A percentile compares a stretch with the other conserved stretches of the same genome.
These are phyloP conservation scores for Protomyctophum bolini DNA, from an alignment of 2,113 vertebrate genomes.

Conservation along the genomic window DNA sequence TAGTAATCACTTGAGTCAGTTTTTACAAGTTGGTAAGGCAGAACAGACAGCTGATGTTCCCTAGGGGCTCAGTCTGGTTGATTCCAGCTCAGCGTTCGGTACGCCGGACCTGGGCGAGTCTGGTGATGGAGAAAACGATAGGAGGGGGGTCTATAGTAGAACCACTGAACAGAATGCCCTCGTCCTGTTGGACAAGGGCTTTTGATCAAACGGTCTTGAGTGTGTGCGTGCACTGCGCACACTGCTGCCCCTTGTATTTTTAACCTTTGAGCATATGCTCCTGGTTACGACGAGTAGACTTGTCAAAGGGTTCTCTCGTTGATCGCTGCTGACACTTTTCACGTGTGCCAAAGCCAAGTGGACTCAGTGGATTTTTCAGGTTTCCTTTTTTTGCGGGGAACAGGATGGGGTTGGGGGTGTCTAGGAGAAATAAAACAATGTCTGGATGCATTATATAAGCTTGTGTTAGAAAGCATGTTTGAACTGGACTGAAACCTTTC, in stretches of 20 bases:
- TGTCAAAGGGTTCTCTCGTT: conserved; percentile 39
- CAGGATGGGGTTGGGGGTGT: background rate
- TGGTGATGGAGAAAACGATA: conserved; percentile 15
- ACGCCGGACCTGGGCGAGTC: conserved; percentile 31
- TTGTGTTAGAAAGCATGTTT: conserved; percentile 1
- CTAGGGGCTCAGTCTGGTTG: conserved; percentile 11
- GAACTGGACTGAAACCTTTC: background rate
- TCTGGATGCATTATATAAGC: conserved; percentile 24
- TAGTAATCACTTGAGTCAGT: too few species aligned
- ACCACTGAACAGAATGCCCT: conserved; percentile 10
- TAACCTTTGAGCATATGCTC: conserved; percentile 40
- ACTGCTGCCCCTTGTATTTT: background rate
- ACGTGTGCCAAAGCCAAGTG: conserved; percentile 35
- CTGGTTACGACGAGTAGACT: conserved; percentile 45
- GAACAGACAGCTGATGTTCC: background rate
- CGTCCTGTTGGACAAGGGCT: background rate
- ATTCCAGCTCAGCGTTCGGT: conserved; percentile 6
- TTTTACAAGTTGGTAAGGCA: too few species aligned
- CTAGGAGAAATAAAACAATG: conserved; percentile 5
- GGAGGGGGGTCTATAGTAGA: background rate
- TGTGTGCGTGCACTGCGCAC: background rate
- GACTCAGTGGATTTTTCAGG: background rate
- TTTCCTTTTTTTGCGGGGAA: background rate
- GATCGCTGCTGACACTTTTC: conserved; percentile 51
- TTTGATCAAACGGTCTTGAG: background rate